Evolutionary conservation across 2,888 invertebrate genomes (phyloP).

Genomic region (Caenorhabditis sp.): DNA sequence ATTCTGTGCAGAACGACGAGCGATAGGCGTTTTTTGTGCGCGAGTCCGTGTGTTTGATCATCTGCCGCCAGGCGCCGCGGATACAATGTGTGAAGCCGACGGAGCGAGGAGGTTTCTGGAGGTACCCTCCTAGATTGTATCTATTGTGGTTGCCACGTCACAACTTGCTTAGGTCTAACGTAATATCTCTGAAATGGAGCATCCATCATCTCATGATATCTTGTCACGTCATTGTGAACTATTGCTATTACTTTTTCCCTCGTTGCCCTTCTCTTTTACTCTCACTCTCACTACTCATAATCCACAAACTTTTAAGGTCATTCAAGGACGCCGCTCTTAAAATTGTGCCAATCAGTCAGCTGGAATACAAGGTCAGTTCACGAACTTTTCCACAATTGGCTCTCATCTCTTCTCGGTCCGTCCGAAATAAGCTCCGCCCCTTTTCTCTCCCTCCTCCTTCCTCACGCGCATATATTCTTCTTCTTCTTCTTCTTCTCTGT

Average conservation of each 20-base stretch:
- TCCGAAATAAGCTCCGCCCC: slow-evolving; percentile 14
- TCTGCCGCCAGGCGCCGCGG: slow-evolving; percentile 28
- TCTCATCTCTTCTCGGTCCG: slow-evolving; percentile 27
- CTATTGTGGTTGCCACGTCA: background rate
- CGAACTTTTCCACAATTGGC: slow-evolving; percentile 15
- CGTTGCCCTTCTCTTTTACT: background rate
- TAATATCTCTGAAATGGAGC: background rate
- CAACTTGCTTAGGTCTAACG: background rate
- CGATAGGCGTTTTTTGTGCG: slow-evolving; percentile 23
- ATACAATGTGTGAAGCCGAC: slow-evolving; percentile 36
- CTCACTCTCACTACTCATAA: background rate
- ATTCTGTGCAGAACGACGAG: too few relatives aligned
- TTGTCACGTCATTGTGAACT: background rate
- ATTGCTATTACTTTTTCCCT: slow-evolving; percentile 1
- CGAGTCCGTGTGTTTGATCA: slow-evolving; percentile 45
- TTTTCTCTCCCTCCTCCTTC: slow-evolving; percentile 20
- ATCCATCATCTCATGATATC: slow-evolving; percentile 11
- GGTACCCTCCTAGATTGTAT: background rate
- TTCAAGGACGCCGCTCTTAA: background rate
- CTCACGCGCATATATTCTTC: too few relatives aligned
- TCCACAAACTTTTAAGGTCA: slow-evolving; percentile 6
- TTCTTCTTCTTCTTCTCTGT: background rate
- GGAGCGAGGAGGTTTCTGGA: background rate
- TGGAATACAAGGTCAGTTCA: slow-evolving; percentile 18
- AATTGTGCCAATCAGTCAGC: slow-evolving; percentile 20